Conservation (phyloP, 1,140 invertebrate species). For the Lanistes nyassanus region DNA sequence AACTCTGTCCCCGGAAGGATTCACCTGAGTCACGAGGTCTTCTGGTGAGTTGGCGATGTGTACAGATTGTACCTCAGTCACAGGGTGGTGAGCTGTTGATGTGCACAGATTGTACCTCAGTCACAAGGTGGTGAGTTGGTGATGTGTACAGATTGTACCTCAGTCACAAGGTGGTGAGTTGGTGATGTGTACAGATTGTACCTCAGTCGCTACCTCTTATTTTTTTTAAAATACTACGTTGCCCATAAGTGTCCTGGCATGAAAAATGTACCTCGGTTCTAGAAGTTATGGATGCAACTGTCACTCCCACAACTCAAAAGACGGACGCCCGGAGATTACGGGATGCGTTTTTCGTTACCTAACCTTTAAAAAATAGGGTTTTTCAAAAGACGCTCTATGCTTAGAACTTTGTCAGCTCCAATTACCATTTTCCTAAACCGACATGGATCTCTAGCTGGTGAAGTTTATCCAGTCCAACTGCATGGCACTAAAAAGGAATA, state of each 20-base stretch:
- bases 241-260: too few species aligned
- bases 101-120: background rate
- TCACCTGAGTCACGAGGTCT: conserved; percentile 47
- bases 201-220: too few species aligned
- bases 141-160: background rate
- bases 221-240: too few species aligned
- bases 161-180: background rate
- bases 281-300: too few species aligned
- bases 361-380: too few species aligned
- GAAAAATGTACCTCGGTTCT: too few species aligned
- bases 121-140: background rate
- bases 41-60: conserved; percentile 34
- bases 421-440: background rate
- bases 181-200: background rate
- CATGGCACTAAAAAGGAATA: background rate
- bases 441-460: background rate
- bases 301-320: too few species aligned
- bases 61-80: background rate
- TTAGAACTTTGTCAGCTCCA: background rate
- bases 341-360: too few species aligned
- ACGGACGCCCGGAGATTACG: too few species aligned
- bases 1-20: conserved; percentile 51
- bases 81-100: background rate
- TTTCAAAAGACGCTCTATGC: too few species aligned
- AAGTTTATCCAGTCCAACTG: background rate